A percentile compares a stretch with the other conserved stretches of the same genome.
These are phyloP conservation scores for Melanotaenia boesemani DNA, from an alignment of 2,797 vertebrate species.

Conservation along the genomic window DNA sequence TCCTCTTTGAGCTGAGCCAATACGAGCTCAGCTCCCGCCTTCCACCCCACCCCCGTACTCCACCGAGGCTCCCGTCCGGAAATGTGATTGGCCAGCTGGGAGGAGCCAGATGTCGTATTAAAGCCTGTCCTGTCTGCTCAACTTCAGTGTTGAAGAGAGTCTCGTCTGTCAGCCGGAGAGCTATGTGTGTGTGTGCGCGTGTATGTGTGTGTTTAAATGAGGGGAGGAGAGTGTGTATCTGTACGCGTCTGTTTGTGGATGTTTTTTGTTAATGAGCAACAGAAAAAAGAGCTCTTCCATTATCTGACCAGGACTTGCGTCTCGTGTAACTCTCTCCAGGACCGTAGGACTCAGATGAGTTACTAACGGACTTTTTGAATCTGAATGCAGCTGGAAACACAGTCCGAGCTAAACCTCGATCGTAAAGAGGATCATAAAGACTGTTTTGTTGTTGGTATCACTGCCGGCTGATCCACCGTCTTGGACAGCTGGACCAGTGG, in stretches of 20 bases:
- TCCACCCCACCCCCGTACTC: conserved; percentile 53
- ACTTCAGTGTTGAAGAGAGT: conserved; percentile 72
- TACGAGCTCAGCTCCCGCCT: conserved; percentile 52
- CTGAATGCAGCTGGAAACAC: conserved; percentile 36
- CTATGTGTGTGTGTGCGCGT: conserved; percentile 31
- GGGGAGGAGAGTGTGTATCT: conserved; percentile 16
- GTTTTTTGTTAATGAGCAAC: conserved; percentile 53
- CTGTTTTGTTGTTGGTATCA: conserved; percentile 26
- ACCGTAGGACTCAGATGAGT: conserved; percentile 27
- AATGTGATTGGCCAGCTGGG: conserved; percentile 78
- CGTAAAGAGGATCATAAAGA: conserved; percentile 27
- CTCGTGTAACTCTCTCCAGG: conserved; percentile 53
- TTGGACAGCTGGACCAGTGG: conserved; percentile 42
- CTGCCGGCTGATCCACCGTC: conserved; percentile 13
- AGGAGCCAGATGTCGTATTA: conserved; percentile 78
- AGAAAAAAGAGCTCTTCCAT: conserved; percentile 1
- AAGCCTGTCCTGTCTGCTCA: conserved; percentile 77
- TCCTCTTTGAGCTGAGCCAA: conserved; percentile 71
- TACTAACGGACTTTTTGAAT: conserved; percentile 20
- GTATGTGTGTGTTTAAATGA: conserved; percentile 18
- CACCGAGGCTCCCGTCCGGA: conserved; percentile 43
- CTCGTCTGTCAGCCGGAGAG: conserved; percentile 41
- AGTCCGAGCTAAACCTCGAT: conserved; percentile 4
- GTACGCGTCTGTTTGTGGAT: conserved; percentile 48
- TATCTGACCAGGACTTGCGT: conserved; percentile 57